Evolutionary conservation across 2,113 vertebrate species (phyloP).

Genomic region (Protobothrops flavoviridis): DNA sequence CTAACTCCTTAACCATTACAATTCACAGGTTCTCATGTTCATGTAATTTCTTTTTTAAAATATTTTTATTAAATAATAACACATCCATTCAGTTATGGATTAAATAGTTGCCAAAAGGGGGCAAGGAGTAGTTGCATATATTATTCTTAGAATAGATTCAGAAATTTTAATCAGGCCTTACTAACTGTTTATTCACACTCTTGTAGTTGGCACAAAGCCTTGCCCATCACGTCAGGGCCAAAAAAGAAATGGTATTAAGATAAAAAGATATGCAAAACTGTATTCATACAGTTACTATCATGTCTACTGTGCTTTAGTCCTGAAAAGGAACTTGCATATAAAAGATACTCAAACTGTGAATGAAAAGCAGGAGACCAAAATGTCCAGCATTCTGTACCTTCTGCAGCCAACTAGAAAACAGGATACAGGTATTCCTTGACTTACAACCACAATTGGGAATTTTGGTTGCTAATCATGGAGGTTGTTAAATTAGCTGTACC

Average conservation of each 20-base stretch:
- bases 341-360: neutral
- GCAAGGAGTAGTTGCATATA: too few species aligned
- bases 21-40: too few species aligned
- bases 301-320: neutral
- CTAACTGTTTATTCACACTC: neutral
- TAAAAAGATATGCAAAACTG: neutral
- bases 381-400: neutral
- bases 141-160: neutral
- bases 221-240: neutral
- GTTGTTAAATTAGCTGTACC: too few species aligned
- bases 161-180: neutral
- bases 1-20: too few species aligned
- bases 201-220: neutral
- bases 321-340: neutral
- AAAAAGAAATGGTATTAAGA: neutral
- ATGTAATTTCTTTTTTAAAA: too few species aligned
- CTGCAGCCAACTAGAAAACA: neutral
- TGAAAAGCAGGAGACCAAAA: neutral
- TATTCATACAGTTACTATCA: neutral
- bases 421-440: neutral
- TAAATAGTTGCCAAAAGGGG: neutral
- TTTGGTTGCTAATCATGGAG: too few species aligned
- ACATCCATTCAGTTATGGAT: too few species aligned
- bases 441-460: too few species aligned
- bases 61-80: too few species aligned